A percentile compares a stretch with the other conserved stretches of the same genome.
These are phyloP conservation scores for Drosophila putrida DNA, from an alignment of 2,888 invertebrate species.

Conservation along the genomic window DNA sequence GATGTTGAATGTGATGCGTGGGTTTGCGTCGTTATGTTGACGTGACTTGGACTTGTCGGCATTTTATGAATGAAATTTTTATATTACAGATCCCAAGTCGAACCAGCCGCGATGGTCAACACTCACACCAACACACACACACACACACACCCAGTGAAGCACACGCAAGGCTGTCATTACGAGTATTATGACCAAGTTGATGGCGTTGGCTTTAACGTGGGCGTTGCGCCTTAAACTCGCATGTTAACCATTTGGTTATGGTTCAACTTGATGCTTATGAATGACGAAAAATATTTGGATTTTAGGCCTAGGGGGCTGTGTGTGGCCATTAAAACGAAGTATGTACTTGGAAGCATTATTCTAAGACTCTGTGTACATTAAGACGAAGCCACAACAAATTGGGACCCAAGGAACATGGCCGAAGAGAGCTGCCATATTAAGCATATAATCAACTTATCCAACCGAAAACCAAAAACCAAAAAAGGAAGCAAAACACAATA, in stretches of 20 bases:
- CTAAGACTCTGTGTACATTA: slow-evolving; percentile 2
- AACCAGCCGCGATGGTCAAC: slow-evolving; percentile 33
- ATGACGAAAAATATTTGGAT: slow-evolving; percentile 34
- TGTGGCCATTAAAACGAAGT: slow-evolving; percentile 26
- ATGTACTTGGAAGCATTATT: slow-evolving; percentile 11
- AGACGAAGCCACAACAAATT: slow-evolving; percentile 24
- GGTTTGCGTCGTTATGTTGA: slow-evolving; percentile 48
- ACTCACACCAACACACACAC: slow-evolving; percentile 12
- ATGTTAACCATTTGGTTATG: slow-evolving; percentile 28
- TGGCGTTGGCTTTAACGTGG: slow-evolving; percentile 64
- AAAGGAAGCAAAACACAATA: slow-evolving; percentile 9
- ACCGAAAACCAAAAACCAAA: not conserved
- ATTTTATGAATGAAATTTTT: slow-evolving; percentile 73
- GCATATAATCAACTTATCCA: slow-evolving; percentile 29
- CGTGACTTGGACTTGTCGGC: slow-evolving; percentile 63
- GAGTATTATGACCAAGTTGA: slow-evolving; percentile 54
- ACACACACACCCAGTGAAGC: slow-evolving; percentile 10
- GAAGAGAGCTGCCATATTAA: slow-evolving; percentile 14
- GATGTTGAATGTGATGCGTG: slow-evolving; percentile 57
- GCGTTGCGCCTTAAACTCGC: slow-evolving; percentile 28
- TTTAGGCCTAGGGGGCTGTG: slow-evolving; percentile 6
- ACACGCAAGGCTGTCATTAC: slow-evolving; percentile 77
- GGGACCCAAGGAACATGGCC: slow-evolving; percentile 11
- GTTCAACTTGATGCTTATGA: slow-evolving; percentile 41
- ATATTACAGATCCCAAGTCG: slow-evolving; percentile 23